These are phyloP conservation scores for Poecilia wingei DNA, from an alignment of 2,797 vertebrate genomes.

Conservation along the genomic window DNA sequence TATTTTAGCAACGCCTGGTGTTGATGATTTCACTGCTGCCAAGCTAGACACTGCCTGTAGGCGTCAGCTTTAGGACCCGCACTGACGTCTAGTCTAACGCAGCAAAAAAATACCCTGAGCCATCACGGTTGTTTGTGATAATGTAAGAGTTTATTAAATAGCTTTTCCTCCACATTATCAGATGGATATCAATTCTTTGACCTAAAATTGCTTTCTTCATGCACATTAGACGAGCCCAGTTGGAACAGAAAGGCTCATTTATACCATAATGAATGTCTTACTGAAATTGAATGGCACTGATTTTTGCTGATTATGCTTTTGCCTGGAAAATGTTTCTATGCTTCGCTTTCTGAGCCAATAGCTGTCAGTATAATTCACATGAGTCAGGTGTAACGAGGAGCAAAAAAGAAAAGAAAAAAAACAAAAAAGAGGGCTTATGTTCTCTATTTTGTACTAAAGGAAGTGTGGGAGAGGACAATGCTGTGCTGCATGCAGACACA, in stretches of 20 bases:
- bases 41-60: constrained; percentile 32
- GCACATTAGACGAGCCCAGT: constrained; percentile 19
- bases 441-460: constrained; percentile 43
- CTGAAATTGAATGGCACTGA: constrained; percentile 57
- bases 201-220: constrained; percentile 16
- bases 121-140: constrained; percentile 36
- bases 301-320: constrained; percentile 52
- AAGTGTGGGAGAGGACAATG: constrained; percentile 53
- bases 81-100: constrained; percentile 52
- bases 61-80: constrained; percentile 53
- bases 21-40: constrained; percentile 58
- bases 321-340: constrained; percentile 20
- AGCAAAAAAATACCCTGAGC: constrained; percentile 18
- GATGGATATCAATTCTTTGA: constrained; percentile 29
- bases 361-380: constrained; percentile 58
- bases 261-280: constrained; percentile 41
- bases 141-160: constrained; percentile 37
- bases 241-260: constrained; percentile 43
- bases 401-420: background rate
- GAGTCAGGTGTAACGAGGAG: constrained; percentile 34
- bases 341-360: constrained; percentile 26
- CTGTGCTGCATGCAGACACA: constrained; percentile 29
- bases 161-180: constrained; percentile 31
- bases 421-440: constrained; percentile 49
- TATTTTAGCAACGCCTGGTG: constrained; percentile 54